A percentile compares a stretch with the other conserved stretches of the same genome.
Evolutionary conservation across 2,113 vertebrate genomes (phyloP).

Genomic region (Dromas ardeola): DNA sequence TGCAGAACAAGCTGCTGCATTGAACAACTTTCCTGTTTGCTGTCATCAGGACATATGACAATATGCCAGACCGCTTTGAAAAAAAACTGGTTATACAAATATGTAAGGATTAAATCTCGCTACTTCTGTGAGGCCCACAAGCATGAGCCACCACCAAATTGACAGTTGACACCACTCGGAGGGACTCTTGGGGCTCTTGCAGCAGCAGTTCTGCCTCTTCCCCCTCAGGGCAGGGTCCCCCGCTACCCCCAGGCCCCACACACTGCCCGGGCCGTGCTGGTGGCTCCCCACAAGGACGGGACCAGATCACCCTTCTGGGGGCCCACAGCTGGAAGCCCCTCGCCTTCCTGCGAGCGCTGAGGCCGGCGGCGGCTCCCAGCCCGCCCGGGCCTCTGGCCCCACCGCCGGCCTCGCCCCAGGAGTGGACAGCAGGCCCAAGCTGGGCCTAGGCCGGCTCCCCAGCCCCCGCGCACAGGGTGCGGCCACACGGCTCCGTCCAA

Average conservation of each 20-base stretch:
- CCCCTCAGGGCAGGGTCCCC: neutral
- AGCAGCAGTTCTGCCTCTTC: too few relatives aligned
- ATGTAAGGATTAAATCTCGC: fast-evolving
- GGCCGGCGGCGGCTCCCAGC: neutral
- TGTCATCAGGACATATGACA: fast-evolving
- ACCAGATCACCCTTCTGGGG: fast-evolving
- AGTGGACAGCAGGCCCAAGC: neutral
- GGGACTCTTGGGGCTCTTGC: too few relatives aligned
- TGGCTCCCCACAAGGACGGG: fast-evolving
- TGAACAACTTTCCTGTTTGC: neutral
- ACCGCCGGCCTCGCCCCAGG: neutral
- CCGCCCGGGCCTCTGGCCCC: neutral
- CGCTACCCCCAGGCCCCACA: neutral
- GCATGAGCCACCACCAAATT: neutral
- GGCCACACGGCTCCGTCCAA: neutral
- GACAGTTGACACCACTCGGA: fast-evolving
- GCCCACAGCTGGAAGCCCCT: neutral
- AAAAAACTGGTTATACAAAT: fast-evolving
- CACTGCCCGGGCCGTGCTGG: fast-evolving
- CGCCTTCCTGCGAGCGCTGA: neutral
- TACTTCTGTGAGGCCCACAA: fast-evolving
- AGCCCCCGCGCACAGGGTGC: too few relatives aligned
- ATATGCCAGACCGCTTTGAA: too few relatives aligned
- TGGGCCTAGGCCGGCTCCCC: neutral
- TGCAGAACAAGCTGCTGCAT: neutral